phyloP scores from a whole-genome alignment of 1,140 invertebrate genomes.

The Lordiphosa mommai region DNA sequence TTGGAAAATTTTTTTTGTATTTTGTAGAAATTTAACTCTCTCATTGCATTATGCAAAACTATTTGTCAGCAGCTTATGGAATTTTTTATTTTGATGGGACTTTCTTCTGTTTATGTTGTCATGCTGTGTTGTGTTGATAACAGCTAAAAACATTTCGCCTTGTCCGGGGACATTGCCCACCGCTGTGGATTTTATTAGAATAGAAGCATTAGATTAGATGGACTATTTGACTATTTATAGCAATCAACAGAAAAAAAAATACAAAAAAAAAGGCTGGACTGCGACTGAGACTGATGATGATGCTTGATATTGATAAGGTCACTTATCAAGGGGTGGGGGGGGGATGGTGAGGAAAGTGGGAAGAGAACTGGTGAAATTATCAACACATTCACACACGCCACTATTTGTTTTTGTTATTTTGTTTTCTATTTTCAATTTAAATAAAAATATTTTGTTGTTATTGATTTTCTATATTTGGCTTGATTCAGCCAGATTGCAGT shows the following conservation, averaged over 20 bases:
- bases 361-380: neutral
- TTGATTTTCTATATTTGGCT: neutral
- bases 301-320: neutral
- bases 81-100: neutral
- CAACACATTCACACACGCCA: too few relatives aligned
- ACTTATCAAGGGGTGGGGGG: too few relatives aligned
- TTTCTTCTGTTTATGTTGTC: too few relatives aligned
- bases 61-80: neutral
- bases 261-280: too few relatives aligned
- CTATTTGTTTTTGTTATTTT: neutral
- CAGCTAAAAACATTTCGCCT: too few relatives aligned
- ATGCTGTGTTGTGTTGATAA: too few relatives aligned
- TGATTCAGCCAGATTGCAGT: neutral
- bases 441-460: neutral
- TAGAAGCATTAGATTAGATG: too few relatives aligned
- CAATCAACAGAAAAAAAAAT: too few relatives aligned
- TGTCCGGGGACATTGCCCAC: too few relatives aligned
- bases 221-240: too few relatives aligned
- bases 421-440: neutral
- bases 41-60: neutral
- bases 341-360: too few relatives aligned
- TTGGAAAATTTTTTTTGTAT: slow-evolving; percentile 10
- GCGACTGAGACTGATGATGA: neutral
- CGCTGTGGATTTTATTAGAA: too few relatives aligned
- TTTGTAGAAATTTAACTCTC: neutral